These are phyloP conservation scores for Apodemus speciosus DNA, from an alignment of 2,113 vertebrate species.

Conservation along the genomic window DNA sequence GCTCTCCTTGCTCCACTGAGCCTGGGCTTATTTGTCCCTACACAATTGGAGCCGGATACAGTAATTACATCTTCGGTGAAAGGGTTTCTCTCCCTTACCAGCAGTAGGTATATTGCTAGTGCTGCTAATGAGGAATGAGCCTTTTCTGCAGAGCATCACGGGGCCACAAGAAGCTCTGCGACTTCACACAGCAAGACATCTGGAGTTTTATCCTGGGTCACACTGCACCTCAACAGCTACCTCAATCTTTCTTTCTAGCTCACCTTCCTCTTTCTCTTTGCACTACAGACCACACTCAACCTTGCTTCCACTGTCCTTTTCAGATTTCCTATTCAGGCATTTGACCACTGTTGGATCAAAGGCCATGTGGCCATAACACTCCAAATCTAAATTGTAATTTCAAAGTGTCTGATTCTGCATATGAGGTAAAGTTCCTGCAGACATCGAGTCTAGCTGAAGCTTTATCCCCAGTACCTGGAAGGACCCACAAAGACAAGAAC, in stretches of 20 bases:
- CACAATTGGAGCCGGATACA: background rate
- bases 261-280: background rate
- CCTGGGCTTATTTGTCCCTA: slow-evolving; percentile 16
- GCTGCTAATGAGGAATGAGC: background rate
- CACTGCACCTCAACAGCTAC: too few species aligned
- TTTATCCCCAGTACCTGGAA: background rate
- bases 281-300: background rate
- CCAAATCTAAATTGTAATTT: background rate
- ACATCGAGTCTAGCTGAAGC: background rate
- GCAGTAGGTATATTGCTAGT: background rate
- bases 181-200: background rate
- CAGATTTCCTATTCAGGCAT: background rate
- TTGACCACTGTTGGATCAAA: background rate
- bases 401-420: background rate
- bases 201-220: background rate
- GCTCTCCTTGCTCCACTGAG: background rate
- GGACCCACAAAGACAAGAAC: background rate
- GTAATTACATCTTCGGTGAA: slow-evolving; percentile 60
- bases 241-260: background rate
- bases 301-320: background rate
- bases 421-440: too few species aligned
- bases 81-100: slow-evolving; percentile 25
- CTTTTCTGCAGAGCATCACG: background rate
- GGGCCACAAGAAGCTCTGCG: background rate
- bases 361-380: background rate